Base-by-base conservation (phyloP, 2,113 vertebrate species). In the Gulo gulo region DNA sequence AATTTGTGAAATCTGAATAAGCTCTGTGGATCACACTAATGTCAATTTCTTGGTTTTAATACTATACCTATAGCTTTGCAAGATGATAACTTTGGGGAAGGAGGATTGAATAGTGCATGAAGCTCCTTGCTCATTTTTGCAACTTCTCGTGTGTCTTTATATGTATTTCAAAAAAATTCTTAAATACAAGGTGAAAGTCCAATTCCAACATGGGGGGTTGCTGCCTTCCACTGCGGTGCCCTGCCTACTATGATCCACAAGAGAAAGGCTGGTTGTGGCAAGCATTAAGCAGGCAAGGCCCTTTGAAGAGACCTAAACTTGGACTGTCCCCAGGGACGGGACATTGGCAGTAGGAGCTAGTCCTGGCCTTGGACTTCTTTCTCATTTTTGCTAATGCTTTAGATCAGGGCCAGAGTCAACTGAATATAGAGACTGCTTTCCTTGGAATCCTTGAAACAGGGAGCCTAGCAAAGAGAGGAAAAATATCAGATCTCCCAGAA, bases 391-490 rank as follows among this genome's bases (percentile, higher is more conserved):
- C 14, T 95, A 74, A 96, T 94, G 45, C 24, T 88, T 84, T 92
- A 36, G 23, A 76, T 92, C 50, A 94, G n/a, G 59, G 4, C 24
- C 71, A 91, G 45, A 91, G 74, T 29, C 63, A 95, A 84, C n/a
- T 63, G 74, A 93, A 91, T 89, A 69, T 26, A 82, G 26, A 67
- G 69, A 94, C 31, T 83, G 55, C 73, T 96, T 97, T 78, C 26
- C 87, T 89, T 85, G 29, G 52, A 94, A 74, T 89, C 73, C 50
- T 98, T 97, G 67, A 91, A 95, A 67, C n/a, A 91, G 34, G 31
- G 23, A 97, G 20, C 7, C 23, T 95, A n/a, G 10, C 26, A 90
- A 34, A 92, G 12, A 59, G 31, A 94, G 15, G 15, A 88, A 92
- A 95, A 86, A 34, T 63, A 67, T 23, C 10, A 85, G 23, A 67